Base-by-base conservation (phyloP, 2,113 vertebrate species). In the Cyanoramphus novaezelandiae region DNA sequence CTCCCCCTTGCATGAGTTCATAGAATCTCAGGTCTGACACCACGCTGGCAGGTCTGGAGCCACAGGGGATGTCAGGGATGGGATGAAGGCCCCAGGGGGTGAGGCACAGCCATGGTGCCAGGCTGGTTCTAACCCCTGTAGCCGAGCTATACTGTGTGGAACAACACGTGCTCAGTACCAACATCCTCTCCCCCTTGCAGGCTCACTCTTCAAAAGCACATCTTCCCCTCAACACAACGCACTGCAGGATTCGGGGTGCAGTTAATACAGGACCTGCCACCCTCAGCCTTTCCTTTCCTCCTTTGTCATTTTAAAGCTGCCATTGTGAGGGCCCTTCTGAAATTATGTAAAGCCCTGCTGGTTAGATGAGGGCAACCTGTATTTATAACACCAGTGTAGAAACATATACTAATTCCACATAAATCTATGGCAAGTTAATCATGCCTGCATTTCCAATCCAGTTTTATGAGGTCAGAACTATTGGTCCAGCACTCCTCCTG, bases 371-470 rank as follows among this genome's bases (percentile, higher is more conserved):
- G 91, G 77, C 90, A 75, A 65, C 53, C 75, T 74, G 93, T 87
- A 98, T 96, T 97, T 97, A 97, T 98, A 98, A 98, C 97, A 70
- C 95, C 85, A 35, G 86, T 85, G 97, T 93, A 98, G 98, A 98
- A 98, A 98, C 98, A 98, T 98, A 98, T 93, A 98, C 97, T 96
- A 95, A 97, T 96, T 97, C 97, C 96, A 97, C 96, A 93, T 98
- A 98, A 98, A 98, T 97, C 97, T 94, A 55, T 69, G 75, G 97
- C 52, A 96, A 98, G 98, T 98, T 98, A 98, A 98, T 98, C 98
- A 98, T 96, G 97, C 98, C 96, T 96, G 94, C 97, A 95, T 94
- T 97, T 96, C 92, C 94, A 92, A 91, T 88, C 91, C 96, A 50
- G 63, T 94, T 97, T 97, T 96, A 97, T 53, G 97, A 82, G 96